Base-by-base conservation (phyloP, 2,888 invertebrate species). In the Shargacucullia verbasci region DNA sequence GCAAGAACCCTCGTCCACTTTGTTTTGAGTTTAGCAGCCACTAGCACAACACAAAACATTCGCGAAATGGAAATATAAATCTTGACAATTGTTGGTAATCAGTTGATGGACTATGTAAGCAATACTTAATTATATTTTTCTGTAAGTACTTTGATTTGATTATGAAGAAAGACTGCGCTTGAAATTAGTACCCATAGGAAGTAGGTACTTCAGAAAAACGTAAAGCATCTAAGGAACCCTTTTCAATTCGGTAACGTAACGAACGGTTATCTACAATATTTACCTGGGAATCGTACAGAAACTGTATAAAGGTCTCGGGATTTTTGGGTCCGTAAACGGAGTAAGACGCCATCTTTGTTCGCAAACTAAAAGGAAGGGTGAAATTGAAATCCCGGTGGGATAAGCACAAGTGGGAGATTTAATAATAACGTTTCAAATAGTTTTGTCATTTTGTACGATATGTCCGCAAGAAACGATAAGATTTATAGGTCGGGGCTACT, bases 1-100 rank as follows among this genome's bases (percentile, higher is more conserved):
- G 50, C 44, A 29, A 71, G 62, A 40, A 63, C 69, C 57, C 47
- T 60, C 50, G n/a, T 34, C 58, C 52, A 65, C 58, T 71, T 73
- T 38, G 54, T 40, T 46, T 49, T 27, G 34, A 60, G 52, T 48
- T 67, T 48, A 71, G 27, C 41, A 40, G 37, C 31, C 25, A 45
- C 40, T 49, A 55, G 13, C 39, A 35, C 37, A 15, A 29, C 45
- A 12, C 48, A 35, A 44, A 52, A 57, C 35, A 37, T 11, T 37
- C 27, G 14, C 27, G 20, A 37, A 13, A 14, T 35, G 29, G 4
- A 20, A 20, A 20, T 20, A 20, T 20, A 20, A 20, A 20, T 20
- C 20, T 2, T 20, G n/a, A n/a, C n/a, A n/a, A n/a, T n/a, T n/a
- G n/a, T n/a, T n/a, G n/a, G n/a, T n/a, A n/a, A n/a, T n/a, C n/a